Evolutionary conservation across 2,113 vertebrate species (phyloP).

Genomic region (Hippocampus abdominalis): DNA sequence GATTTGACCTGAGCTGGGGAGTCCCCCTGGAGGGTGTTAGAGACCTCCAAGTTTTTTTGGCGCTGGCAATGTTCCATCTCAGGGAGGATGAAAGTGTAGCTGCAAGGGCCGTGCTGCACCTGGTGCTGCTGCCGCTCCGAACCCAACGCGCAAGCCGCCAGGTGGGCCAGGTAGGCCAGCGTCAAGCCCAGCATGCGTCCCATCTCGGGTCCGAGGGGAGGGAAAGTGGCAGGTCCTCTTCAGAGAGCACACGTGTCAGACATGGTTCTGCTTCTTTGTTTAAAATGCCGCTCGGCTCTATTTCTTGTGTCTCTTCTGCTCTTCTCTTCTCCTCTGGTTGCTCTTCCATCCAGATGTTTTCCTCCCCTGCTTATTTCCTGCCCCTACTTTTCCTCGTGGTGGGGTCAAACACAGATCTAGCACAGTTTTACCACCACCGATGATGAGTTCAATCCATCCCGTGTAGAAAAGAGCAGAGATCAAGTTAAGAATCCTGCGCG

Average conservation of each 20-base stretch:
- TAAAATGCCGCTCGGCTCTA: background rate
- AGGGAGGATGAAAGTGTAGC: constrained; percentile 80
- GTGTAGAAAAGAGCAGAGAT: constrained; percentile 38
- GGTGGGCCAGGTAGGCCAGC: constrained; percentile 60
- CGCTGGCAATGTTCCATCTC: constrained; percentile 71
- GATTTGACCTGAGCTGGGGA: constrained; percentile 54
- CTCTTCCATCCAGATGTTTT: constrained; percentile 38
- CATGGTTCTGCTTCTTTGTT: constrained; percentile 7
- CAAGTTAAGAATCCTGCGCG: constrained; percentile 52
- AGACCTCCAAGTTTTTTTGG: constrained; percentile 65
- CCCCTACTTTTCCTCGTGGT: constrained; percentile 33
- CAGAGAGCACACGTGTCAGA: constrained; percentile 18
- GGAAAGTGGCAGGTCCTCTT: constrained; percentile 24
- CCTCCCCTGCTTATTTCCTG: constrained; percentile 27
- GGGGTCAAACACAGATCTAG: constrained; percentile 24
- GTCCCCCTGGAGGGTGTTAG: constrained; percentile 76
- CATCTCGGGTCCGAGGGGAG: constrained; percentile 50
- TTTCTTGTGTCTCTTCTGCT: constrained; percentile 7
- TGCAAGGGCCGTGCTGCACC: constrained; percentile 77
- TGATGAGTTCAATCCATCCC: constrained; percentile 46
- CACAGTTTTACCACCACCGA: constrained; percentile 46
- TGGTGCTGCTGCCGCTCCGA: constrained; percentile 69
- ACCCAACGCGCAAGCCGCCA: constrained; percentile 33
- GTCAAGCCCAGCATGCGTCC: constrained; percentile 51
- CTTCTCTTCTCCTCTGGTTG: constrained; percentile 22